A percentile compares a stretch with the other conserved stretches of the same genome.
These are phyloP conservation scores for Nomada ruficornis DNA, from an alignment of 2,888 invertebrate species.

Conservation along the genomic window DNA sequence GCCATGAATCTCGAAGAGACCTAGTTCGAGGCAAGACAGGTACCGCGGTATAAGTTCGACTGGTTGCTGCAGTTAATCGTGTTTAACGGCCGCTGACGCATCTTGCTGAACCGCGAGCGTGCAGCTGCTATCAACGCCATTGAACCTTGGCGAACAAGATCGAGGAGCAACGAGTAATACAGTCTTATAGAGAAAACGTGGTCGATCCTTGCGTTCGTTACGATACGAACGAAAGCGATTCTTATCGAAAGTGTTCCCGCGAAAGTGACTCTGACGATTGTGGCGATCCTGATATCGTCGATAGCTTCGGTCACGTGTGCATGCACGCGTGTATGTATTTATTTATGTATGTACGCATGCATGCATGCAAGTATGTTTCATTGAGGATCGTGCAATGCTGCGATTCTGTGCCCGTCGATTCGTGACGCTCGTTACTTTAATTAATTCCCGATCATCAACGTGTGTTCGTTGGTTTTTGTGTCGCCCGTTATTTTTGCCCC, in stretches of 20 bases:
- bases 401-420: slow-evolving; percentile 5
- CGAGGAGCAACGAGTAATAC: neutral
- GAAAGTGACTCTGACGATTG: no score
- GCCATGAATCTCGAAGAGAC: slow-evolving; percentile 56
- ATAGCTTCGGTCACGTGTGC: neutral
- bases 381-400: neutral
- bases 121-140: slow-evolving; percentile 23
- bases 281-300: neutral
- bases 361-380: neutral
- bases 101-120: slow-evolving; percentile 27
- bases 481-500: neutral
- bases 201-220: neutral
- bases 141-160: neutral
- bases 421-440: slow-evolving; percentile 20
- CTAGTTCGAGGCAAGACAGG: slow-evolving; percentile 54
- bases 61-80: slow-evolving; percentile 55
- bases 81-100: slow-evolving; percentile 58
- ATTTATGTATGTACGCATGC: neutral
- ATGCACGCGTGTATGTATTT: no score
- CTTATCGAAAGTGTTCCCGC: slow-evolving; percentile 1
- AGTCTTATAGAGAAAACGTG: neutral
- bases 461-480: slow-evolving; percentile 18
- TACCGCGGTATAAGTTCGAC: slow-evolving; percentile 43
- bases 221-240: neutral
- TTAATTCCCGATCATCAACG: slow-evolving; percentile 35